Evolutionary conservation across 1,140 invertebrate species (phyloP), one percentile per base, ranked within the genome.

Genomic region (Proales similis): DNA sequence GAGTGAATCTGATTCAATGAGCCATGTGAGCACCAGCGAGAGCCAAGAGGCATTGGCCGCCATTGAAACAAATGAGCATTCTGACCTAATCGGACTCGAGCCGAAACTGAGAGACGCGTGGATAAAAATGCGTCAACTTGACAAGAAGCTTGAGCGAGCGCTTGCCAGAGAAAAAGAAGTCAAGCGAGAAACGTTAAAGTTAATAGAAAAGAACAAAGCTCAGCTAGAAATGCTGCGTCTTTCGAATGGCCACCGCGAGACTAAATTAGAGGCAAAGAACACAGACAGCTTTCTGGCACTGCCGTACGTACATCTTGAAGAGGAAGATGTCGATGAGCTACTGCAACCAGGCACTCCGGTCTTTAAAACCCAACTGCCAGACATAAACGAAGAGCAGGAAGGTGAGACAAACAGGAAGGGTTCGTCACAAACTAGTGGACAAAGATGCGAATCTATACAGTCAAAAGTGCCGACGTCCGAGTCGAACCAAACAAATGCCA

Each of bases 201-300:
- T 61, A 20, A 61, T 61, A 3, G 26, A 61, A 61, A 61, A 61
- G 39, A 45, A 61, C 38, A 29, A 29, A 43, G 53, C 39, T 45
- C 27, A 61, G 26, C 27, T 45, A 2, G 39, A 61, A 3, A 6
- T 45, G 9, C 39, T 61, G 2, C 30, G 39, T n/a, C 14, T 61
- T 11, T 45, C 20, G 32, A 5, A 17, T 6, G 39, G 47, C 22
- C 53, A 61, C 17, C 32, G 47, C 24, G 38, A 61, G 24, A 32
- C 38, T 32, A 43, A 61, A 43, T 29, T 27, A 29, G 53, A 61
- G 47, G 12, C 39, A 7, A 43, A 61, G 36, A 45, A 61, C 47
- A 61, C 53, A 29, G 39, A 27, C 5, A 27, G 47, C 36, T 45
- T 61, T 45, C 14, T 61, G 26, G 38, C 53, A 7, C 14, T 43